Evolutionary conservation across 2,113 vertebrate genomes (phyloP), one percentile per base, ranked within the genome.

Genomic region (Balaeniceps rex): DNA sequence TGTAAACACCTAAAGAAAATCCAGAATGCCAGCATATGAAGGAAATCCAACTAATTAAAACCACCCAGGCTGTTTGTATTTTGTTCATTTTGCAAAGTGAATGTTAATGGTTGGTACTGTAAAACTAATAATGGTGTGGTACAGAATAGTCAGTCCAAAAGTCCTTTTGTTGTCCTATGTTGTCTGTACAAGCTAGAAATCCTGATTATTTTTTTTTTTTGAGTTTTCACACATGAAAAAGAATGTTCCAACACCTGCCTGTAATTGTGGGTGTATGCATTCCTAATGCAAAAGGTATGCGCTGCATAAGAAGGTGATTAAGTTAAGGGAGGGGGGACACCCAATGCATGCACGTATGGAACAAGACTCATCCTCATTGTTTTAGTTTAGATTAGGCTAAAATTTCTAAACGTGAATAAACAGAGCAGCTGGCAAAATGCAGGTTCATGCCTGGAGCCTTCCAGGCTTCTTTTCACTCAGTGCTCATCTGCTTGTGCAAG

Each of bases 401-500:
- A 52, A 82, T 80, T 85, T 69, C 64, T 49, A 33, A 75, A 28
- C 33, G 2, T 46, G 69, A 91, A 55, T 23, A 38, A 94, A 76
- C 61, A 71, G 88, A 80, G 83, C 72, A 54, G 58, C 90, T 93
- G 83, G 64, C 55, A 55, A 78, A 88, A 84, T n/a, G 71, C 89
- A 75, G 54, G 22, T 64, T 70, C 19, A 7, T 70, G 95, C 93
- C 88, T 44, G 60, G 57, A 92, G 90, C 82, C 61, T 86, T 66
- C 44, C 55, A 90, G 57, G 83, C 76, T 85, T 49, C 87, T 49
- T 68, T 11, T 83, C 63, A 11, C 77, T 86, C 75, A 2, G 65
- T 34, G 91, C 68, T 72, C 91, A 38, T 83, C 83, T 23, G 96
- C 94, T 96, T 94, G 95, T 98, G 97, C 94, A 93, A 95, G 81